Evolutionary conservation across 2,113 vertebrate genomes (phyloP).

Genomic region (Melozone crissalis): DNA sequence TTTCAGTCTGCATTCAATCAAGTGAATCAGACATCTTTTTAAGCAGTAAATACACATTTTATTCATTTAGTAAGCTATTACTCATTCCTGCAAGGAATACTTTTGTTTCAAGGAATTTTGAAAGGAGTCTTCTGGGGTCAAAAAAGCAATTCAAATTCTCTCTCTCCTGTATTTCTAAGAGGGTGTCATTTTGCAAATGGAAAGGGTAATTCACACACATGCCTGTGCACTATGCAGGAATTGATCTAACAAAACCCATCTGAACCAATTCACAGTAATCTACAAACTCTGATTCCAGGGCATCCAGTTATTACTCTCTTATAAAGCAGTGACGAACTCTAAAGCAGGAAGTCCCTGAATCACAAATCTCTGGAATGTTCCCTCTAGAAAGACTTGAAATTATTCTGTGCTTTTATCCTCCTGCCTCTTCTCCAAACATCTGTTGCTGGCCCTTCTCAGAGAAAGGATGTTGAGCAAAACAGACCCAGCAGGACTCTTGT

Average conservation of each 20-base stretch:
- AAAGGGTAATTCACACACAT: background rate
- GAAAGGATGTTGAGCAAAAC: background rate
- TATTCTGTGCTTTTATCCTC: background rate
- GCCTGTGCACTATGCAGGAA: background rate
- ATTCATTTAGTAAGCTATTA: background rate
- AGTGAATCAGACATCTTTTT: background rate
- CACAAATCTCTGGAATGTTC: background rate
- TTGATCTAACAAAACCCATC: background rate
- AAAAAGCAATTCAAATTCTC: background rate
- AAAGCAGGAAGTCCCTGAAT: background rate
- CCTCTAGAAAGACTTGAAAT: background rate
- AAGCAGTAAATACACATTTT: background rate
- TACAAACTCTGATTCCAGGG: background rate
- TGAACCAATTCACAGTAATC: background rate
- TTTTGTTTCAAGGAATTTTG: background rate
- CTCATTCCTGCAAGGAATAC: background rate
- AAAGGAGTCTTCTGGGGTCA: background rate
- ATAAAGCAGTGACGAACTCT: background rate
- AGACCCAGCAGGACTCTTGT: background rate
- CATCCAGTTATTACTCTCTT: background rate
- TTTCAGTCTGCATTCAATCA: background rate
- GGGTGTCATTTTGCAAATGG: background rate
- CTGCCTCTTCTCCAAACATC: background rate
- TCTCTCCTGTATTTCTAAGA: background rate
- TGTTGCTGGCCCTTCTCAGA: background rate